Base-by-base conservation (phyloP, 2,113 vertebrate genomes). In the Trogon melanurus region DNA sequence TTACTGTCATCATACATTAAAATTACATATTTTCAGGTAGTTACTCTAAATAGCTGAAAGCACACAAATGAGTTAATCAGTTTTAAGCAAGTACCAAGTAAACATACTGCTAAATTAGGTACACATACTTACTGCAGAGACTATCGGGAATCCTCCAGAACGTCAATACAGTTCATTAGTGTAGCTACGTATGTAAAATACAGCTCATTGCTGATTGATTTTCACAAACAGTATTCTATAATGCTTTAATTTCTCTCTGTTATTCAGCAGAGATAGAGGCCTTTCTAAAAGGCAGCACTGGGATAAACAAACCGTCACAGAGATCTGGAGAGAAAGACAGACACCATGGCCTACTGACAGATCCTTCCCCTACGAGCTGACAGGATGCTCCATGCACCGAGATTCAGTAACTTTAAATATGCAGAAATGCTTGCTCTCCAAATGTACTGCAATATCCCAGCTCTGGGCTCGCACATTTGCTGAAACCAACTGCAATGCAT, bases 211-310 rank as follows among this genome's bases (percentile, higher is more conserved):
- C 88, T 88, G 93, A 95, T 51, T 34, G 95, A 88, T 96, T 96
- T 95, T 97, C 93, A 97, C 34, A 20, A 96, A 96, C 53, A 95
- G 85, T 78, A 90, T 93, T 97, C 85, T 90, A 48, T 88, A 89
- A 84, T 38, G 92, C 80, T 96, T 95, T 95, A 74, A 94, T 97
- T 73, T 95, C 87, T 96, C 94, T 82, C 96, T 97, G 94, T 95
- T 98, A 98, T 97, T 97, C 95, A 95, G 92, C 91, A 96, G 79
- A 97, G 96, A 98, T 91, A 97, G 93, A 97, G 97, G 97, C 98
- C 98, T 97, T 97, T 97, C 90, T 98, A 96, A 96, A 97, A 98
- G 93, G 93, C 97, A 96, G 96, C 91, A 69, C 80, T 47, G 69
- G 92, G 96, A 97, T 97, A 98, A 98, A 98, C 97, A 98, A 97